Percentiles rank a stretch among this genome's conserved stretches.
phyloP scores from a whole-genome alignment of 2,113 vertebrate species.

The Leptocoma aspasia region DNA sequence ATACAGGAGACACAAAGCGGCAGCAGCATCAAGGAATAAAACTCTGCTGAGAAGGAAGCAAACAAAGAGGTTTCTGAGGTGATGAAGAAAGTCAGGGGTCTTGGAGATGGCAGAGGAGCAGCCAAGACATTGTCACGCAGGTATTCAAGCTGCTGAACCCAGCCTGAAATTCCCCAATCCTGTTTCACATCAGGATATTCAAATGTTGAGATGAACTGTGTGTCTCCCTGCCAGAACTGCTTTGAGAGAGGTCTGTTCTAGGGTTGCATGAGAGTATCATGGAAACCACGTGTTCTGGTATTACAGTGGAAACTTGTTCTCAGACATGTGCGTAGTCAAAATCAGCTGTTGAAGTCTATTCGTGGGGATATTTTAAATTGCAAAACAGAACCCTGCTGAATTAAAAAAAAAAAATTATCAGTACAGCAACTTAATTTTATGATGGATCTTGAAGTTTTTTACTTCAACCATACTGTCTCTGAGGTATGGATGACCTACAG shows the following conservation, averaged over 20 bases:
- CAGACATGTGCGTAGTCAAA: neutral
- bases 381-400: neutral
- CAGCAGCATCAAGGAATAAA: neutral
- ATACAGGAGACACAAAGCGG: neutral
- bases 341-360: neutral
- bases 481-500: neutral
- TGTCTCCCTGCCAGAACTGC: neutral
- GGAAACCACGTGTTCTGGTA: neutral
- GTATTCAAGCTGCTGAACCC: neutral
- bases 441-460: neutral
- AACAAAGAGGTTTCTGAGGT: neutral
- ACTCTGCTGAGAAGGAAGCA: neutral
- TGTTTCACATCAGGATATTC: neutral
- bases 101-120: neutral
- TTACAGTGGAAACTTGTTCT: neutral
- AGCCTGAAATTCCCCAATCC: neutral
- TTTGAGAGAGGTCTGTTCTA: neutral
- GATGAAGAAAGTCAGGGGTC: neutral
- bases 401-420: neutral
- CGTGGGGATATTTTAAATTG: neutral
- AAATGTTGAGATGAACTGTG: neutral
- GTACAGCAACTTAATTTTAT: neutral
- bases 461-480: neutral
- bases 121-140: neutral
- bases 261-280: neutral